Percentiles rank a stretch among this genome's conserved stretches.
These are phyloP conservation scores for Mohoua ochrocephala DNA, from an alignment of 2,113 vertebrate species.

Conservation along the genomic window DNA sequence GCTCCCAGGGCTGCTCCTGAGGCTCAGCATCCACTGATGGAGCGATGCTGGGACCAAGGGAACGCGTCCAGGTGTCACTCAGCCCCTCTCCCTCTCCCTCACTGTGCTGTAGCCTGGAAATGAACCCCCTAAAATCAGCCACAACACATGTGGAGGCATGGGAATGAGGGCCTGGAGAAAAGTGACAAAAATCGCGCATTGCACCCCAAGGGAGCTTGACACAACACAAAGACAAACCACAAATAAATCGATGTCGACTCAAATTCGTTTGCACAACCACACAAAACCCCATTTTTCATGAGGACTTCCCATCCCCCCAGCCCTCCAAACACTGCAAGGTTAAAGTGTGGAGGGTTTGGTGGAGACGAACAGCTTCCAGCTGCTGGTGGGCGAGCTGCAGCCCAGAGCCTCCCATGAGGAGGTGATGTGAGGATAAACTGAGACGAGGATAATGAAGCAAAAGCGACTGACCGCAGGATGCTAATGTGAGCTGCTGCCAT, in stretches of 20 bases:
- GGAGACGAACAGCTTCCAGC: background rate
- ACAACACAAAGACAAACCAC: rapidly evolving
- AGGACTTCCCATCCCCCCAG: background rate
- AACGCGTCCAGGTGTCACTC: background rate
- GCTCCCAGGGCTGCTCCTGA: background rate
- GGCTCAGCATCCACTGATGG: background rate
- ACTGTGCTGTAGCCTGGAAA: background rate
- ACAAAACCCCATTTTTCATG: rapidly evolving
- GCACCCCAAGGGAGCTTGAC: background rate
- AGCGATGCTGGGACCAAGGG: background rate
- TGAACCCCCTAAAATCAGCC: background rate
- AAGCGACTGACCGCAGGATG: background rate
- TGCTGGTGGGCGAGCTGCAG: background rate
- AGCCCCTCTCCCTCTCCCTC: background rate
- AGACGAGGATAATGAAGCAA: background rate
- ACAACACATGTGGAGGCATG: background rate
- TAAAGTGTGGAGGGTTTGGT: background rate
- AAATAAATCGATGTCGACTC: background rate
- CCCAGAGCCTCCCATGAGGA: background rate
- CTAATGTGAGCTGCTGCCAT: background rate
- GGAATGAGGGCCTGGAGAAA: background rate
- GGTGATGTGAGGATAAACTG: background rate
- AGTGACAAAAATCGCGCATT: background rate
- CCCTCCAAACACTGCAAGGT: background rate
- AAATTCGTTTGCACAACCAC: background rate